Evolutionary conservation across 1,140 invertebrate species (phyloP).

Genomic region (Aphis gossypii): DNA sequence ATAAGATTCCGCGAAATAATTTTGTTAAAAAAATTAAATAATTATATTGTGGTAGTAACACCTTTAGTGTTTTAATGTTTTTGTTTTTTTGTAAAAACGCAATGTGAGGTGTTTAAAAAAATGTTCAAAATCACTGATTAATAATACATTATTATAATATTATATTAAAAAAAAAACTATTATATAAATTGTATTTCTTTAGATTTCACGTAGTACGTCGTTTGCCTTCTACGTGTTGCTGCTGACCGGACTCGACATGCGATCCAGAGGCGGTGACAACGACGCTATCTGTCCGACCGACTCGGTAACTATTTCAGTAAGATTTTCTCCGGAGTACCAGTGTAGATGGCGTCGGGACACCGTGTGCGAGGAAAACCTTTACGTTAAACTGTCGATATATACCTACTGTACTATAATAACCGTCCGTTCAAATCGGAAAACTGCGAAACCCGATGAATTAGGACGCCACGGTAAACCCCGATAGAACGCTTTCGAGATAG

Average conservation of each 20-base stretch:
- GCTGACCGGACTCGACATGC: neutral
- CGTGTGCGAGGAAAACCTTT: neutral
- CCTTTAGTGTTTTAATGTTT: too few species aligned
- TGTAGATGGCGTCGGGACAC: neutral
- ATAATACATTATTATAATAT: neutral
- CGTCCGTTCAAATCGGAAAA: neutral
- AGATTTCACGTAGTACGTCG: neutral
- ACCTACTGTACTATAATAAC: neutral
- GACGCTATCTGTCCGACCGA: neutral
- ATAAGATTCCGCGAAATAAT: too few species aligned
- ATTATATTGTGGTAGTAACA: too few species aligned
- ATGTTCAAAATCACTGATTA: too few species aligned
- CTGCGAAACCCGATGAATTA: neutral
- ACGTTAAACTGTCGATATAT: neutral
- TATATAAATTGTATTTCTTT: neutral
- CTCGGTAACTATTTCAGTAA: neutral
- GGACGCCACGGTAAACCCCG: neutral
- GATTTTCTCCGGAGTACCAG: neutral
- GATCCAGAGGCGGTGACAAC: neutral
- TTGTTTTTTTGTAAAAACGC: too few species aligned
- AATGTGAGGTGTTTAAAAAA: too few species aligned
- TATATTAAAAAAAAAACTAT: neutral
- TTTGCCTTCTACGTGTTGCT: neutral
- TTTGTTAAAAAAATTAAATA: too few species aligned
- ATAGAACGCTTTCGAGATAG: neutral